phyloP scores from a whole-genome alignment of 2,113 vertebrate species.

The Eublepharis macularius region DNA sequence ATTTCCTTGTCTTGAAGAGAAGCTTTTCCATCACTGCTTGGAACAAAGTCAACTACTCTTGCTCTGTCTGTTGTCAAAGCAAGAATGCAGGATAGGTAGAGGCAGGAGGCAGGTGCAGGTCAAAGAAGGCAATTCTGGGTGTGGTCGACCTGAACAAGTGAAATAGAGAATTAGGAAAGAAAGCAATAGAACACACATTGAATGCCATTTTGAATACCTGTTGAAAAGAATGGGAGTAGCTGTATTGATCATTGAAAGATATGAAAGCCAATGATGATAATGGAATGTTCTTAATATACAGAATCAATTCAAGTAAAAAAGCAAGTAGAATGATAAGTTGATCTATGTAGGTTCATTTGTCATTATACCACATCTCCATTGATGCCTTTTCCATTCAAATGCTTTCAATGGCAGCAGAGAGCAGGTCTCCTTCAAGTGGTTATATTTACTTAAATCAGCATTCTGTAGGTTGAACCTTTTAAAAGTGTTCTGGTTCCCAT shows the following conservation, averaged over 20 bases:
- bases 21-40: neutral
- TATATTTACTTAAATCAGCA: neutral
- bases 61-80: neutral
- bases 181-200: neutral
- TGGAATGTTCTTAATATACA: neutral
- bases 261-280: neutral
- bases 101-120: neutral
- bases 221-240: neutral
- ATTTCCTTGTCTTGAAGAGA: neutral
- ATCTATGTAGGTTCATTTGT: neutral
- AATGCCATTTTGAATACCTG: neutral
- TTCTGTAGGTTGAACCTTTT: neutral
- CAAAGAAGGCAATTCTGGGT: neutral
- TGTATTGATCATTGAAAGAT: neutral
- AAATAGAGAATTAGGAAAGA: neutral
- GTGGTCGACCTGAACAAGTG: neutral
- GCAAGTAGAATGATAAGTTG: neutral
- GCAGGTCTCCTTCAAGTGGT: neutral
- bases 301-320: neutral
- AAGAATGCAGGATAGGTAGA: neutral
- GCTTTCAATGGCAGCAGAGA: neutral
- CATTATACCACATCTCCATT: neutral
- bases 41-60: neutral
- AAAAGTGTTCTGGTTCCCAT: neutral
- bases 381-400: neutral